Conservation (phyloP, 2,113 vertebrate species). For the Indicator indicator region DNA sequence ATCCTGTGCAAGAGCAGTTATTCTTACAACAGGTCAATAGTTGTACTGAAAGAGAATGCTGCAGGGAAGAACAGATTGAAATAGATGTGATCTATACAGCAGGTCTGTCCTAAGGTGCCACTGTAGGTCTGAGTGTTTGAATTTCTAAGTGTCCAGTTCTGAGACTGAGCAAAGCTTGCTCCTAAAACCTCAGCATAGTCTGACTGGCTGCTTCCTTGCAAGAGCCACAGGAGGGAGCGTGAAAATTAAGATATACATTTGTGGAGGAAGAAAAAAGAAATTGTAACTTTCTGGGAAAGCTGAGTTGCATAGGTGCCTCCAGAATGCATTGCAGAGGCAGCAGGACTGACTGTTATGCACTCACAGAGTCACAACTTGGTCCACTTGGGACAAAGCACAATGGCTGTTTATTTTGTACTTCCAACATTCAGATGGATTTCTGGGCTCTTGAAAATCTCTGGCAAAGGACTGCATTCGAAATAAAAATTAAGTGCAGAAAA, state of each 20-base stretch:
- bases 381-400: fast-evolving
- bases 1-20: not conserved
- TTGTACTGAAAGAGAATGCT: not conserved
- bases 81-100: not conserved
- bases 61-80: not conserved
- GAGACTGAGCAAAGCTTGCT: not conserved
- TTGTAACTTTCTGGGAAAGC: not conserved
- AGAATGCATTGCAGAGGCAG: not conserved
- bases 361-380: not conserved
- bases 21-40: not conserved
- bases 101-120: not conserved
- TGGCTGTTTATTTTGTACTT: not conserved
- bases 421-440: not conserved
- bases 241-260: not conserved
- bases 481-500: not conserved
- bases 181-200: not conserved
- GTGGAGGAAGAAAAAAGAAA: not conserved
- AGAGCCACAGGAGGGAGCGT: not conserved
- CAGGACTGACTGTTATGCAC: not conserved
- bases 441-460: not conserved
- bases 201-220: not conserved
- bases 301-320: not conserved
- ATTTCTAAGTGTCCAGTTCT: not conserved
- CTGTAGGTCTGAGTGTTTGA: not conserved
- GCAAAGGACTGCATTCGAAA: not conserved